These are phyloP conservation scores for Dipodomys stephensi DNA, from an alignment of 2,113 vertebrate genomes.

Conservation along the genomic window DNA sequence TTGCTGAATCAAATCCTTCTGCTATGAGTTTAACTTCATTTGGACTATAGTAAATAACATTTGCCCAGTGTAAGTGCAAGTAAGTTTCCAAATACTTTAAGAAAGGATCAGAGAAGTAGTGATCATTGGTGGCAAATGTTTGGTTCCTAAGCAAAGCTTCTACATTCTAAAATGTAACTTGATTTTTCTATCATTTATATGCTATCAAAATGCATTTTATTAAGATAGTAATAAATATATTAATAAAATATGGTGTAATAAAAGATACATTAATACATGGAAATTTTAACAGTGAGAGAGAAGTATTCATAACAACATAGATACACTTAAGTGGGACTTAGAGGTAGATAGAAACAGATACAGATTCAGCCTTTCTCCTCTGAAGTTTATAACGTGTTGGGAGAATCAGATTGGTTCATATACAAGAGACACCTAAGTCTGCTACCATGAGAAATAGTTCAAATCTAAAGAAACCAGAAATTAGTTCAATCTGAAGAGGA, in stretches of 20 bases:
- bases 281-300: slow-evolving; percentile 36
- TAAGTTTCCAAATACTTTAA: slow-evolving; percentile 87
- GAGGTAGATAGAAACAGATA: neutral
- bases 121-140: slow-evolving; percentile 91
- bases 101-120: slow-evolving; percentile 88
- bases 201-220: neutral
- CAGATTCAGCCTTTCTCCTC: neutral
- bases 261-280: slow-evolving; percentile 17
- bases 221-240: neutral
- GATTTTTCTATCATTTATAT: neutral
- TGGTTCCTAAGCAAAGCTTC: neutral
- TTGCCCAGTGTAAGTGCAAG: slow-evolving; percentile 90
- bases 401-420: neutral
- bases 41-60: slow-evolving; percentile 95
- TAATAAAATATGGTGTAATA: neutral
- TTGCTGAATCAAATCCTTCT: slow-evolving; percentile 90
- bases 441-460: neutral
- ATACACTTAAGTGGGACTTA: neutral
- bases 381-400: neutral
- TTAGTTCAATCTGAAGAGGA: neutral
- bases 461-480: neutral
- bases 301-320: neutral
- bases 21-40: slow-evolving; percentile 92
- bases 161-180: neutral
- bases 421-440: neutral